phyloP scores from a whole-genome alignment of 2,888 invertebrate species.

The Patella caerulea region DNA sequence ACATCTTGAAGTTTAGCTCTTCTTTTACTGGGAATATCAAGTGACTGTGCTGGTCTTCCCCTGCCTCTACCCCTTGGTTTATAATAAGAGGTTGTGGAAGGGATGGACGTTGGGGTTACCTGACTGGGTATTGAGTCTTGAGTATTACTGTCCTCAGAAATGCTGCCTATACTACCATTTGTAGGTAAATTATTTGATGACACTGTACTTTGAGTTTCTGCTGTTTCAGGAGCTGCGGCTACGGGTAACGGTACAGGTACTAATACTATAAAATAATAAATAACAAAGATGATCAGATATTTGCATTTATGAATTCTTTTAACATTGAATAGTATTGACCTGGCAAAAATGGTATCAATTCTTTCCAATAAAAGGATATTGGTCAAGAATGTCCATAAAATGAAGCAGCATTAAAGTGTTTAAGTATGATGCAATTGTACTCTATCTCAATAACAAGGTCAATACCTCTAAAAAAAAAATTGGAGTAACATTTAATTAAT shows the following conservation, averaged over 20 bases:
- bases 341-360: no score
- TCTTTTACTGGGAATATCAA: slow-evolving; percentile 32
- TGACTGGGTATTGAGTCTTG: slow-evolving; percentile 59
- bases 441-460: no score
- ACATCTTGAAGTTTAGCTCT: slow-evolving; percentile 49
- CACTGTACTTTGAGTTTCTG: not conserved
- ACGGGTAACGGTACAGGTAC: not conserved
- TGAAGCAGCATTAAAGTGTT: no score
- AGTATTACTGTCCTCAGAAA: slow-evolving; percentile 63
- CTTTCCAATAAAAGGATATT: no score
- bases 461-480: no score
- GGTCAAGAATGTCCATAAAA: no score
- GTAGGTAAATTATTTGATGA: slow-evolving; percentile 28
- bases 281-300: no score
- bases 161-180: slow-evolving; percentile 63
- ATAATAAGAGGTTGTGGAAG: slow-evolving; percentile 11
- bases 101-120: slow-evolving; percentile 37
- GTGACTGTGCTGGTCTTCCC: slow-evolving; percentile 42
- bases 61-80: slow-evolving; percentile 38
- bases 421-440: no score
- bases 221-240: not conserved
- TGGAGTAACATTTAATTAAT: no score
- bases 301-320: no score
- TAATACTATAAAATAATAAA: not conserved
- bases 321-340: no score